Conservation (phyloP, 2,888 invertebrate species). For the Drosophila diplacantha region DNA sequence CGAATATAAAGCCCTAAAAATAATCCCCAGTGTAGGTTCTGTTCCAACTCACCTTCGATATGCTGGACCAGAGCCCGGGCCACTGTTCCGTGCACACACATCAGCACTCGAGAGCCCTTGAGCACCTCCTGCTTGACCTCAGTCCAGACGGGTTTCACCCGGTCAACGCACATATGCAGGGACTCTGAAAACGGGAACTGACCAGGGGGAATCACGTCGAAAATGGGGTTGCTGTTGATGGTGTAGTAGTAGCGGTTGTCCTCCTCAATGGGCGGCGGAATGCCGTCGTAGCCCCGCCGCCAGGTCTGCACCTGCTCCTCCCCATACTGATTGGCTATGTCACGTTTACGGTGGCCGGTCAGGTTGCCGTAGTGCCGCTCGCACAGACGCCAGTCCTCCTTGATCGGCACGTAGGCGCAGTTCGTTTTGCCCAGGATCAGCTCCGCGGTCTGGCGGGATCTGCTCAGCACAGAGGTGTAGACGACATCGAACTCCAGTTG, state of each 20-base stretch:
- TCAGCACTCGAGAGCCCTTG: slow-evolving; percentile 85
- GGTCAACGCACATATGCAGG: slow-evolving; percentile 87
- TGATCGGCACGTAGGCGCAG: slow-evolving; percentile 83
- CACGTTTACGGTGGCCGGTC: slow-evolving; percentile 90
- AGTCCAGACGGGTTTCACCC: slow-evolving; percentile 90
- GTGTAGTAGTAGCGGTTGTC: slow-evolving; percentile 86
- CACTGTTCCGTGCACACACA: slow-evolving; percentile 92
- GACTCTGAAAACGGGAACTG: slow-evolving; percentile 91
- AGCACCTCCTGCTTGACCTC: slow-evolving; percentile 85
- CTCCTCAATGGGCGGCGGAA: slow-evolving; percentile 88
- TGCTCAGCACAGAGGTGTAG: slow-evolving; percentile 87
- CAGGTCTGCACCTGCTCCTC: slow-evolving; percentile 91
- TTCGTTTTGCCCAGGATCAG: slow-evolving; percentile 83
- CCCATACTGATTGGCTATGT: slow-evolving; percentile 90
- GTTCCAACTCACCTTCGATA: slow-evolving; percentile 81
- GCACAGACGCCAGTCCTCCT: slow-evolving; percentile 89
- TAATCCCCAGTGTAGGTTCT: no score
- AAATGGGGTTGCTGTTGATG: slow-evolving; percentile 87
- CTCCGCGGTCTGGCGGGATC: slow-evolving; percentile 86
- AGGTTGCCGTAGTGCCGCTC: slow-evolving; percentile 93
- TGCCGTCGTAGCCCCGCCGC: slow-evolving; percentile 89
- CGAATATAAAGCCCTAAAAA: no score
- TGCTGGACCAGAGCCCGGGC: slow-evolving; percentile 91
- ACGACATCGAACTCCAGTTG: slow-evolving; percentile 87
- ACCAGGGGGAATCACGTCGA: slow-evolving; percentile 83